Conservation (phyloP, 1,140 invertebrate species). For the Agrypnia vestita region DNA sequence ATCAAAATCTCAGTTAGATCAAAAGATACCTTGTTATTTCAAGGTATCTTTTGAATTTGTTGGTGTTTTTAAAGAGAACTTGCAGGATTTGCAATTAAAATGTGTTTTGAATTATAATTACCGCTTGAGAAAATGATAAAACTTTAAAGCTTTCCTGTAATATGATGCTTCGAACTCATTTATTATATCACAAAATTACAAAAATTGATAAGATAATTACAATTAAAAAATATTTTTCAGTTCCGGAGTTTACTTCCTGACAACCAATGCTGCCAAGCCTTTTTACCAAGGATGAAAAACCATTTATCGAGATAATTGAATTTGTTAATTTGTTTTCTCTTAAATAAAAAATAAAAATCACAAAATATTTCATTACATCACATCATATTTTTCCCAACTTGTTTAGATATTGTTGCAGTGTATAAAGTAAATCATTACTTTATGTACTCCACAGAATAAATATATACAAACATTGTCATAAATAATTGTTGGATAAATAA, state of each 20-base stretch:
- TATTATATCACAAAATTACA: background rate
- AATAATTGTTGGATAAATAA: too few relatives aligned
- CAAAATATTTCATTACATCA: too few relatives aligned
- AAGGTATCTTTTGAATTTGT: background rate
- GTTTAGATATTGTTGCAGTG: too few relatives aligned
- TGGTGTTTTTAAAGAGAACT: background rate
- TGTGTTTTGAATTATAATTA: background rate
- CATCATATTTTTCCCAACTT: too few relatives aligned
- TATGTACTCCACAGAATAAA: too few relatives aligned
- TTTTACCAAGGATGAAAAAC: conserved; percentile 44
- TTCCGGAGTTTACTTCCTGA: conserved; percentile 48
- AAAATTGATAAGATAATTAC: background rate
- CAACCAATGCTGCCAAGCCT: conserved; percentile 47
- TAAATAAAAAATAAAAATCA: too few relatives aligned
- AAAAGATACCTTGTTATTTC: background rate
- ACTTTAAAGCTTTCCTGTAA: background rate
- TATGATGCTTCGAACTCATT: background rate
- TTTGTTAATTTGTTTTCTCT: too few relatives aligned
- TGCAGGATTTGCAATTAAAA: background rate
- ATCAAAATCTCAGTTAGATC: background rate
- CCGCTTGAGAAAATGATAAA: background rate
- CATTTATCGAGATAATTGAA: too few relatives aligned
- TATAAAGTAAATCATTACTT: too few relatives aligned
- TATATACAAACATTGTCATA: too few relatives aligned
- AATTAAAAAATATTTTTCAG: conserved; percentile 35